A percentile compares a stretch with the other conserved stretches of the same genome.
Conservation (phyloP, 2,888 invertebrate genomes). For the Drosophila vallismaia region DNA sequence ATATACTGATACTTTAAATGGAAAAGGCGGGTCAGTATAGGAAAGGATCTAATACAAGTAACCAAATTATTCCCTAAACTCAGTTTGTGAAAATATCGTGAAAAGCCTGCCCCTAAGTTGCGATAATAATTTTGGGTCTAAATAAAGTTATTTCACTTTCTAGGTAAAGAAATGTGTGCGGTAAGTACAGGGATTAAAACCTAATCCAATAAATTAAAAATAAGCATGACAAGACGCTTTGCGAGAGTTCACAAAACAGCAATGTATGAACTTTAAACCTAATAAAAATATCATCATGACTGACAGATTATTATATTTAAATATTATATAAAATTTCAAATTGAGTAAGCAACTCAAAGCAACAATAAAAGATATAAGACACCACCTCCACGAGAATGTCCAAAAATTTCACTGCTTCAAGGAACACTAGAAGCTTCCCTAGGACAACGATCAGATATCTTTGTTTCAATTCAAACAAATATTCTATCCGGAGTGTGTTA, state of each 20-base stretch:
- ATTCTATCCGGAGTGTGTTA: constrained; percentile 85
- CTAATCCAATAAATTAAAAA: not conserved
- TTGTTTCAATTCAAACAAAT: constrained; percentile 79
- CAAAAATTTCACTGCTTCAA: constrained; percentile 85
- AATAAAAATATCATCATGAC: constrained; percentile 16
- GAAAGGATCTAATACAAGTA: not conserved
- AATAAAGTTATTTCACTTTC: constrained; percentile 72
- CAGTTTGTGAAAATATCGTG: constrained; percentile 52
- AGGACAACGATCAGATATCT: constrained; percentile 50
- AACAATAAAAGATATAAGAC: no score
- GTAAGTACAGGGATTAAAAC: constrained; percentile 38
- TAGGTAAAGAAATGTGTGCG: constrained; percentile 75
- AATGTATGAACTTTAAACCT: not conserved
- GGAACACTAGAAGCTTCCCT: constrained; percentile 83
- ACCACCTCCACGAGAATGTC: constrained; percentile 85
- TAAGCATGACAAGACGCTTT: not conserved
- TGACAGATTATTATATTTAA: not conserved
- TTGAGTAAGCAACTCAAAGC: no score
- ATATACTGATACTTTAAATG: constrained; percentile 85
- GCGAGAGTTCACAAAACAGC: not conserved
- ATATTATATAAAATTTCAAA: not conserved
- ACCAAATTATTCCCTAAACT: no score
- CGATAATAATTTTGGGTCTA: constrained; percentile 11
- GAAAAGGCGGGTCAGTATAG: constrained; percentile 58
- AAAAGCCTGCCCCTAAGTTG: constrained; percentile 38